phyloP scores from a whole-genome alignment of 2,888 invertebrate genomes.

The Strigamia transsilvanica region DNA sequence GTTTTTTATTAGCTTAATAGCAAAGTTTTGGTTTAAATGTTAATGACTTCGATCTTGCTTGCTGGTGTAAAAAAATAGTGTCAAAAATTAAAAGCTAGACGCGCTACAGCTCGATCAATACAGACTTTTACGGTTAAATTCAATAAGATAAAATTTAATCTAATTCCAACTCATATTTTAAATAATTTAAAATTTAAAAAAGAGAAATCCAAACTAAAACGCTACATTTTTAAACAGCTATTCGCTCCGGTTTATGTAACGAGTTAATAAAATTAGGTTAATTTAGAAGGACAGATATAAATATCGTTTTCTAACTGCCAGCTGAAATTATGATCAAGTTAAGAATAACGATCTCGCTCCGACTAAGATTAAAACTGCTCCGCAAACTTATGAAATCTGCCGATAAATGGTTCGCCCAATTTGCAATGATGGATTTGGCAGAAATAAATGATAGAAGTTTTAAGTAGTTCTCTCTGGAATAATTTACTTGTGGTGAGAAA shows the following conservation, averaged over 20 bases:
- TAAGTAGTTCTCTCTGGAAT: background rate
- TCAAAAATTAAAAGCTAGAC: too few relatives aligned
- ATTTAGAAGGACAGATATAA: background rate
- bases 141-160: too few relatives aligned
- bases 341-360: background rate
- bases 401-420: background rate
- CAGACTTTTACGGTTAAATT: too few relatives aligned
- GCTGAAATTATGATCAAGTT: background rate
- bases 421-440: background rate
- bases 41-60: too few relatives aligned
- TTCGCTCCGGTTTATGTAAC: background rate
- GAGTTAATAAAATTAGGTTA: constrained; percentile 12
- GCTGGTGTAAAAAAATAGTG: too few relatives aligned
- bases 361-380: background rate
- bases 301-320: background rate
- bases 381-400: background rate
- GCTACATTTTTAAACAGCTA: background rate
- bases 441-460: constrained; percentile 11
- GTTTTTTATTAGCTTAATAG: too few relatives aligned
- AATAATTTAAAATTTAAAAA: too few relatives aligned
- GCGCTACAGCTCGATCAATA: too few relatives aligned
- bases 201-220: too few relatives aligned
- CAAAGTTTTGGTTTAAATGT: too few relatives aligned
- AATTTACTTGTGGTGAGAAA: background rate
- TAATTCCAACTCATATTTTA: too few relatives aligned